phyloP scores from a whole-genome alignment of 1,140 invertebrate genomes.

The Calliopsis andreniformis region DNA sequence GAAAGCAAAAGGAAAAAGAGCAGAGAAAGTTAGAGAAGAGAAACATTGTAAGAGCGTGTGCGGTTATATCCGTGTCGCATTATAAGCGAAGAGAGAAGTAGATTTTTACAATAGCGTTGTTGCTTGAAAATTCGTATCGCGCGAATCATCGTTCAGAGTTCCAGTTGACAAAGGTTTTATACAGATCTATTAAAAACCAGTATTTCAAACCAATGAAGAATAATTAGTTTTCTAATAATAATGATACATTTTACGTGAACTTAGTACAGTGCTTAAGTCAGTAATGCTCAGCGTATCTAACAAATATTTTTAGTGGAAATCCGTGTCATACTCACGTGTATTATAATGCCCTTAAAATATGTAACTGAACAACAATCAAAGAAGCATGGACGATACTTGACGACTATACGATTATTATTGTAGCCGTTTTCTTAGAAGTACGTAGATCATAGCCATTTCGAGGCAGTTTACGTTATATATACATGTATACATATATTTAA shows the following conservation, averaged over 20 bases:
- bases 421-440: conserved; percentile 69
- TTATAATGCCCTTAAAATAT: conserved; percentile 75
- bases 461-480: conserved; percentile 70
- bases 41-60: conserved; percentile 31
- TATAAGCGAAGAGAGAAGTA: conserved; percentile 25
- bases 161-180: conserved; percentile 80
- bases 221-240: conserved; percentile 81
- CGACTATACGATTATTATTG: conserved; percentile 58
- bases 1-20: no score
- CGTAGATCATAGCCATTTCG: conserved; percentile 73
- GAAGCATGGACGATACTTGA: conserved; percentile 73
- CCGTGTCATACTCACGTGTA: conserved; percentile 79
- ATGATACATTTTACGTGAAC: conserved; percentile 75
- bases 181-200: conserved; percentile 80
- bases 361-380: conserved; percentile 76
- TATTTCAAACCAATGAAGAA: conserved; percentile 81
- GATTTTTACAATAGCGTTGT: conserved; percentile 66
- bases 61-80: conserved; percentile 30
- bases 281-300: conserved; percentile 79
- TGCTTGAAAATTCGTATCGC: conserved; percentile 64
- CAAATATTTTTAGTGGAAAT: conserved; percentile 79
- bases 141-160: conserved; percentile 79
- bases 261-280: conserved; percentile 78
- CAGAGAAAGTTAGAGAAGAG: background rate
- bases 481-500: conserved; percentile 56